Conservation (phyloP, 2,888 invertebrate genomes). For the Eurois occulta region DNA sequence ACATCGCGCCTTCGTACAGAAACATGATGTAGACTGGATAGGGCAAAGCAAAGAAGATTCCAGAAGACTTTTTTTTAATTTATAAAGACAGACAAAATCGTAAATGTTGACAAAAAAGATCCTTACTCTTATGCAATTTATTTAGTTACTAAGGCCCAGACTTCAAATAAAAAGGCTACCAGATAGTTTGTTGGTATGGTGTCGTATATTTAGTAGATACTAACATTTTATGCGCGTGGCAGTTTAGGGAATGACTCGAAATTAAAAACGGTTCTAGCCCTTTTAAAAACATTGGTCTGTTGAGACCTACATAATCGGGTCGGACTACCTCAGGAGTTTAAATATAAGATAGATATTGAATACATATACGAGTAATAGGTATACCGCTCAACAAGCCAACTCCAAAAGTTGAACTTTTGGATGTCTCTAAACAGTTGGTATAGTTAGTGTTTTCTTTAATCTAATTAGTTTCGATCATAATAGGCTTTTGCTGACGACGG, state of each 20-base stretch:
- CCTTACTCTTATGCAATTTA: not conserved
- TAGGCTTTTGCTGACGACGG: slow-evolving; percentile 25
- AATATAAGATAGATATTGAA: no score
- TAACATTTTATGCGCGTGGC: not conserved
- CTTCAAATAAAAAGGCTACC: not conserved
- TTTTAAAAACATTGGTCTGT: not conserved
- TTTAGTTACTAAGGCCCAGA: not conserved
- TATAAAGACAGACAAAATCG: not conserved
- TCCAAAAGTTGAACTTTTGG: not conserved
- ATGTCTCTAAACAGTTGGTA: not conserved
- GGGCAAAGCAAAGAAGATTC: not conserved
- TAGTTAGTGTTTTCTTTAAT: slow-evolving; percentile 25
- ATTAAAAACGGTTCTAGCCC: not conserved
- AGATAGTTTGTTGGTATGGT: not conserved
- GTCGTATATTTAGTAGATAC: not conserved
- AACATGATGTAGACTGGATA: not conserved
- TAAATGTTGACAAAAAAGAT: not conserved
- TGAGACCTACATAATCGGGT: not conserved
- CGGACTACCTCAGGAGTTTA: not conserved
- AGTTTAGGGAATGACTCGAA: not conserved
- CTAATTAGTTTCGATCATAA: slow-evolving; percentile 38
- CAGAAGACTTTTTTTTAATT: not conserved
- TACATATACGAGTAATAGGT: no score
- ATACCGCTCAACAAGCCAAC: not conserved
- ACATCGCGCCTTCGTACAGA: not conserved